Evolutionary conservation across 2,888 invertebrate species (phyloP), one percentile per base, ranked within the genome.

Genomic region (Magallana nippona): DNA sequence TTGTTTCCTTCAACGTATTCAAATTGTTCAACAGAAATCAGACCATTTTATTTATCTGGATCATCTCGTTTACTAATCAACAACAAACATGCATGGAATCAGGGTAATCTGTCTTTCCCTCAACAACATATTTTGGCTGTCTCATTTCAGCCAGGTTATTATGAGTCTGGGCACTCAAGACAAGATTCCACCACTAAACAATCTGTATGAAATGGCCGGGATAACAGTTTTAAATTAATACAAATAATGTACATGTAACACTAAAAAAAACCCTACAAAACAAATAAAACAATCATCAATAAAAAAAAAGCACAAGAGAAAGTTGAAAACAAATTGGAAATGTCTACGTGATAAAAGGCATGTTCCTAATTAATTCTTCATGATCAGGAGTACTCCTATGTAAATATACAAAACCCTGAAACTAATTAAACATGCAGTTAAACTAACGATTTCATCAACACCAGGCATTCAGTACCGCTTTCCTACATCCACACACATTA

Each of bases 311-410:
- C 44, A 44, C 8, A 8, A 8, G 15, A 8, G 15, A 27, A 10
- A 17, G 10, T 60, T 44, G 44, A 44, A 44, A 44, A 44, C 5
- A 60, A 27, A 71, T 13, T 71, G 71, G 11, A 15, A 71, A 15
- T 27, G 32, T 32, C 13, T 71, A 71, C 13, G 71, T 71, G 71
- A 71, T 71, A 27, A 71, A 71, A 71, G 1, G 32, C 32, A 71
- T 71, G 71, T 32, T 15, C 5, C 15, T 27, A 27, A 71, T 71
- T 71, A 71, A 71, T 27, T 22, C 71, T 71, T 71, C 71, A 71
- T 71, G 71, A 71, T 71, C 19, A 27, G 27, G 11, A 32, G 32
- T 32, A 71, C 44, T 44, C 44, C 44, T 44, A 44, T 71, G 71
- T 10, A 13, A 71, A 32, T 27, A 27, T 27, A 22, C 71, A 60